Evolutionary conservation across 2,797 vertebrate genomes (phyloP), one percentile per base, ranked within the genome.

Genomic region (Manis crassicaudata): DNA sequence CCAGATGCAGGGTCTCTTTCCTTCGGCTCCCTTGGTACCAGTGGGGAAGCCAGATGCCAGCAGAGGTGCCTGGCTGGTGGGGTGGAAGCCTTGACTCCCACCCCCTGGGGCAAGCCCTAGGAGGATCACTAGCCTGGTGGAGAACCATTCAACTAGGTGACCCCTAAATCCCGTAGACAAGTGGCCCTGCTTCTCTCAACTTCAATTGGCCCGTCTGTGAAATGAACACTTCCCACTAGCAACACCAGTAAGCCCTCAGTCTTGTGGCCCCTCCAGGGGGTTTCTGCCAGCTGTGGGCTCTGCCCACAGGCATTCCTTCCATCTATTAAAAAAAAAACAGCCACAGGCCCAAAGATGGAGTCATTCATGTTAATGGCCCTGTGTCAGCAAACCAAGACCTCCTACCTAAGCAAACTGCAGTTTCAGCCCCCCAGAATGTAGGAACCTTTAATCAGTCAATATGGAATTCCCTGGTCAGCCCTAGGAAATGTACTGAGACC

Each of bases 191-290:
- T 63, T 65, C 7, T 65, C 20, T 62, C 75, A 13, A 4, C 58
- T 54, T 88, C 60, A 18, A 37, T 11, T 73, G 65, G 54, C 35
- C 27, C 16, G 12, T 92, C 65, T 72, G 37, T 35, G 50, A 75
- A 83, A 73, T 50, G 62, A 43, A 20, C 7, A 9, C 4, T 21
- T 72, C 54, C 10, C 70, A 43, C 3, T 5, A 10, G 21, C 29
- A 1, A 32, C 32, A 6, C 0, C 4, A 54, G 20, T 9, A 35
- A 25, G 21, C 2, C 3, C 63, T 76, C 11, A 10, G 62, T 29
- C 1, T 0, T 0, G 18, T 58, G 27, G 14, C 54, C 10, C 6
- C 60, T 25, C 60, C 12, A 12, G n/a, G 60, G 37, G 60, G 37
- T 3, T 8, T 54, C 50, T n/a, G 7, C 60, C 16, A 4, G 21